A percentile compares a stretch with the other conserved stretches of the same genome.
Evolutionary conservation across 2,888 invertebrate species (phyloP).

Genomic region (Chironomus riparius): DNA sequence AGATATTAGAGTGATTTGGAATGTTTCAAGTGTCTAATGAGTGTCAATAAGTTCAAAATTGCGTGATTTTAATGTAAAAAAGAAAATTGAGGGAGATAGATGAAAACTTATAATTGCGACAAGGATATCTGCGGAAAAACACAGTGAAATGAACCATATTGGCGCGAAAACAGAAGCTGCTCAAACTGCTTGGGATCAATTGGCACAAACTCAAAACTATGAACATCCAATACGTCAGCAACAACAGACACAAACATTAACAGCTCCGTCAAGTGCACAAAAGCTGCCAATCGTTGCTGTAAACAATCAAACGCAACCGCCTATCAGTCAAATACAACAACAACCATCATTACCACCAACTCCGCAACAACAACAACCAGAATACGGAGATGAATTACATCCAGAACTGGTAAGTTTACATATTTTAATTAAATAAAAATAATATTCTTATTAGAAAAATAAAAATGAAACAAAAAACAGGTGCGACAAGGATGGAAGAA

Average conservation of each 20-base stretch:
- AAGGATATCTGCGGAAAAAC: neutral
- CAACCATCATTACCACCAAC: constrained; percentile 5
- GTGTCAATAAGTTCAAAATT: neutral
- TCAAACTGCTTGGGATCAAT: constrained; percentile 42
- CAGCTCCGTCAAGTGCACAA: neutral
- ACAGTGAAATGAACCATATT: constrained; percentile 34
- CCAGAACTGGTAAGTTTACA: constrained; percentile 34
- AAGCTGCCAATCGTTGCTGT: neutral
- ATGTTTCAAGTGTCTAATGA: neutral
- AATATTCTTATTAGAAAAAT: neutral
- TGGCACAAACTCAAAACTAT: constrained; percentile 36
- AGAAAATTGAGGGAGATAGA: neutral
- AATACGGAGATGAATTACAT: constrained; percentile 41
- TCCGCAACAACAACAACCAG: constrained; percentile 34
- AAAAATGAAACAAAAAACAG: neutral
- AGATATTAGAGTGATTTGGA: neutral
- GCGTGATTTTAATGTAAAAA: neutral
- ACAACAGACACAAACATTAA: neutral
- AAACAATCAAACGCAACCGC: constrained; percentile 32
- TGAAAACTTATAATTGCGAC: neutral
- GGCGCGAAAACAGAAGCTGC: constrained; percentile 31
- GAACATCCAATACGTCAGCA: constrained; percentile 16
- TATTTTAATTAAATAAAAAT: neutral
- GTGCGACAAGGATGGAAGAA: constrained; percentile 89
- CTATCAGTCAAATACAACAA: constrained; percentile 7